A percentile compares a stretch with the other conserved stretches of the same genome.
phyloP scores from a whole-genome alignment of 2,113 vertebrate genomes.

The Sprattus sprattus region DNA sequence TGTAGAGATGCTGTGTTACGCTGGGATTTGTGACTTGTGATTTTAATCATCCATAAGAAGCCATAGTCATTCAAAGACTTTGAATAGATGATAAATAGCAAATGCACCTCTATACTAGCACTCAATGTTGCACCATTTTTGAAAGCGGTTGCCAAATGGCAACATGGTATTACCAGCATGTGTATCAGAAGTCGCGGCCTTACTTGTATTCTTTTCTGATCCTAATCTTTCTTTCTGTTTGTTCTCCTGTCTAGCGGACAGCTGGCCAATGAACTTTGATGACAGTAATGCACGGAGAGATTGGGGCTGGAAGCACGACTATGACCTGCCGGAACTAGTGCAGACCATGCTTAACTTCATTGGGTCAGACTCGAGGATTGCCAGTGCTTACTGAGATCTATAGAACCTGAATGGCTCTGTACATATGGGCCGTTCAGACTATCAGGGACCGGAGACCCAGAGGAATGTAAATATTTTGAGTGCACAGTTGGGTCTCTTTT shows the following conservation, averaged over 20 bases:
- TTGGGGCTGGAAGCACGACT: constrained; percentile 95
- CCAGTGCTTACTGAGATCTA: constrained; percentile 76
- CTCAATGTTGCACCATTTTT: too few relatives aligned
- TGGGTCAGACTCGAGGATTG: constrained; percentile 70
- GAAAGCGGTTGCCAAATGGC: too few relatives aligned
- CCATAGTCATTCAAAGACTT: too few relatives aligned
- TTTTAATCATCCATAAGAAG: too few relatives aligned
- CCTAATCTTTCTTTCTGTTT: not conserved
- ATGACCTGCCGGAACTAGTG: constrained; percentile 89
- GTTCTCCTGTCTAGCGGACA: constrained; percentile 78
- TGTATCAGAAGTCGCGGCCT: not conserved
- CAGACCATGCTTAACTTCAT: constrained; percentile 86
- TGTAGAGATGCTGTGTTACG: too few relatives aligned
- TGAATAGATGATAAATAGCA: too few relatives aligned
- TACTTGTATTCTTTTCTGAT: not conserved
- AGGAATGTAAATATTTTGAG: constrained; percentile 2
- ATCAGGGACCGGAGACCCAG: not conserved
- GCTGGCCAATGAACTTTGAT: constrained; percentile 95
- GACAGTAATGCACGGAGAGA: constrained; percentile 87
- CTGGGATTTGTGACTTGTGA: too few relatives aligned
- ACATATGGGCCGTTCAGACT: not conserved
- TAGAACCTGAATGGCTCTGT: not conserved
- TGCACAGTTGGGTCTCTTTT: not conserved
- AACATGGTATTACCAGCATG: too few relatives aligned
- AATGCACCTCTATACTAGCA: too few relatives aligned